Conservation (phyloP, 2,888 invertebrate genomes). For the Rhorus exstirpatorius region DNA sequence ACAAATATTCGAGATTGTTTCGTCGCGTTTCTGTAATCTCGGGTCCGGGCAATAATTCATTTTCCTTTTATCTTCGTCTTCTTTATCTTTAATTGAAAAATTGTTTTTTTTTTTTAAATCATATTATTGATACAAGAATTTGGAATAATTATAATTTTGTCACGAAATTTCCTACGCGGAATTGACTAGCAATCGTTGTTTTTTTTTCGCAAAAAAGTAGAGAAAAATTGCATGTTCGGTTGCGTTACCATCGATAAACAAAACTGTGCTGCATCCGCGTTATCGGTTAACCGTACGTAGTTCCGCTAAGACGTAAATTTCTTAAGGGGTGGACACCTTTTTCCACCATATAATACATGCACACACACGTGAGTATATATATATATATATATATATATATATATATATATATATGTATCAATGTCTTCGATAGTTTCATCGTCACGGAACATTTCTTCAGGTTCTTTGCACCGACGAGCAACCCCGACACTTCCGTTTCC, state of each 20-base stretch:
- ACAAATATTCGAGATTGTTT: slow-evolving; percentile 63
- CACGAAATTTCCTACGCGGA: too few species aligned
- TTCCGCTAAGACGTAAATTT: slow-evolving; percentile 81
- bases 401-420: slow-evolving; percentile 34
- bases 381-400: too few species aligned
- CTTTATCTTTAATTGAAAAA: too few species aligned
- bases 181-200: too few species aligned
- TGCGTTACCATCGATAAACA: background rate
- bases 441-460: slow-evolving; percentile 82
- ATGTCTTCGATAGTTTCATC: slow-evolving; percentile 75
- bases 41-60: slow-evolving; percentile 9
- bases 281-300: slow-evolving; percentile 37
- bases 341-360: slow-evolving; percentile 44
- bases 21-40: slow-evolving; percentile 51
- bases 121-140: too few species aligned
- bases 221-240: background rate
- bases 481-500: slow-evolving; percentile 64
- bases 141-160: too few species aligned
- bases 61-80: slow-evolving; percentile 21
- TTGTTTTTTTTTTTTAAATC: too few species aligned
- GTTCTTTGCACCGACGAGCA: slow-evolving; percentile 64
- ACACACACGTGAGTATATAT: too few species aligned
- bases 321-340: slow-evolving; percentile 83
- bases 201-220: too few species aligned
- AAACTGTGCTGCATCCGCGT: slow-evolving; percentile 42